A percentile compares a stretch with the other conserved stretches of the same genome.
These are phyloP conservation scores for Helicoverpa armigera DNA, from an alignment of 1,140 invertebrate species.

Conservation along the genomic window DNA sequence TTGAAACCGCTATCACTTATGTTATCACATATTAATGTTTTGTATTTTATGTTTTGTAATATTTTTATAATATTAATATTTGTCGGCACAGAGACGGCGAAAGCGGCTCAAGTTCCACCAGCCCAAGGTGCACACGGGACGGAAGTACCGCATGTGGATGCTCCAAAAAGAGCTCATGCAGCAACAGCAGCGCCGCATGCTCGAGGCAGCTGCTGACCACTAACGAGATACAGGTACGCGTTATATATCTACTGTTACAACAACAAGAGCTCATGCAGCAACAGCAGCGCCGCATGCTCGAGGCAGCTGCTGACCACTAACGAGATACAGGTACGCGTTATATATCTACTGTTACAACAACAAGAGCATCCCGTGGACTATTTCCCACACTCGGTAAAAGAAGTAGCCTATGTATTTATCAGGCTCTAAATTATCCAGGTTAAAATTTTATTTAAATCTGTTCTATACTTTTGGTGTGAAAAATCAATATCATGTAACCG, in stretches of 20 bases:
- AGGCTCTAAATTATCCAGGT: too few species aligned
- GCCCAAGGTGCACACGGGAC: constrained; percentile 92
- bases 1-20: too few species aligned
- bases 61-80: not conserved
- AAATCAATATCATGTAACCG: too few species aligned
- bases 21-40: too few species aligned
- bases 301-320: constrained; percentile 81
- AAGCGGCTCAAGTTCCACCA: constrained; percentile 92
- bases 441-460: too few species aligned
- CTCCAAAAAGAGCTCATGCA: constrained; percentile 86
- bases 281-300: constrained; percentile 72
- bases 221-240: constrained; percentile 79
- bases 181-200: constrained; percentile 76
- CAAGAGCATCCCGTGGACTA: too few species aligned
- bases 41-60: not conserved
- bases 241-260: too few species aligned
- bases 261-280: too few species aligned
- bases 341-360: too few species aligned
- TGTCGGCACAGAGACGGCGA: constrained; percentile 89
- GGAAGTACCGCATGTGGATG: constrained; percentile 89
- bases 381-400: too few species aligned
- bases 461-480: too few species aligned
- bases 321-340: constrained; percentile 73
- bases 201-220: constrained; percentile 80
- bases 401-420: too few species aligned